phyloP scores from a whole-genome alignment of 30 jellyfish, hydroid and myxozoan genomes.

The Turritopsis dohrnii region DNA sequence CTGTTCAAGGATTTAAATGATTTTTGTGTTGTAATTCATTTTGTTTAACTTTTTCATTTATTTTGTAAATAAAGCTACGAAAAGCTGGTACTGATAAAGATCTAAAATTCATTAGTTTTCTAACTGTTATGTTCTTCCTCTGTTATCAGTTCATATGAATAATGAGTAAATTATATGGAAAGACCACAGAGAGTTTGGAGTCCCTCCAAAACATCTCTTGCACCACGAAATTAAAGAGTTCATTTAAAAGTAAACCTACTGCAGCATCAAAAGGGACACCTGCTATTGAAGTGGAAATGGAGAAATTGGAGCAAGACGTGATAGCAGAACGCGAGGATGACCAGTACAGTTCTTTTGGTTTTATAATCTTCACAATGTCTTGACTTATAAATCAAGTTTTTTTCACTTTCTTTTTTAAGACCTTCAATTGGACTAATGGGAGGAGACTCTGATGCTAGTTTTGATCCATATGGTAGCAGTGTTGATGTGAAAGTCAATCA shows the following conservation, averaged over 20 bases:
- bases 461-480: neutral
- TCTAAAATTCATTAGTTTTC: neutral
- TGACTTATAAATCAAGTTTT: neutral
- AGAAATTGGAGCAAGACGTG: slow-evolving; percentile 4
- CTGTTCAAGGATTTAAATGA: too few relatives aligned
- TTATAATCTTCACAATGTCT: too few relatives aligned
- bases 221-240: slow-evolving; percentile 4
- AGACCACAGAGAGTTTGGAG: slow-evolving; percentile 9
- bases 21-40: too few relatives aligned
- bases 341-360: too few relatives aligned
- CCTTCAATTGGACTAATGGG: slow-evolving; percentile 22
- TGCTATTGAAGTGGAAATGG: slow-evolving; percentile 13
- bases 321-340: neutral
- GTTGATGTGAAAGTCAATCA: neutral
- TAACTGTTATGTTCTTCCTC: neutral
- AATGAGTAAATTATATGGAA: neutral
- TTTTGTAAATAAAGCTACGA: neutral
- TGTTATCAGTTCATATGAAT: neutral
- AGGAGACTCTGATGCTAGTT: slow-evolving; percentile 10
- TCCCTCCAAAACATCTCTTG: slow-evolving; percentile 6
- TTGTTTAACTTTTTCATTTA: neutral
- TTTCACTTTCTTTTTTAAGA: neutral
- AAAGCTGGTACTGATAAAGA: neutral
- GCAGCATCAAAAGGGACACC: neutral
- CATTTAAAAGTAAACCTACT: neutral